Base-by-base conservation (phyloP, 2,113 vertebrate genomes). In the Loxodonta africana region DNA sequence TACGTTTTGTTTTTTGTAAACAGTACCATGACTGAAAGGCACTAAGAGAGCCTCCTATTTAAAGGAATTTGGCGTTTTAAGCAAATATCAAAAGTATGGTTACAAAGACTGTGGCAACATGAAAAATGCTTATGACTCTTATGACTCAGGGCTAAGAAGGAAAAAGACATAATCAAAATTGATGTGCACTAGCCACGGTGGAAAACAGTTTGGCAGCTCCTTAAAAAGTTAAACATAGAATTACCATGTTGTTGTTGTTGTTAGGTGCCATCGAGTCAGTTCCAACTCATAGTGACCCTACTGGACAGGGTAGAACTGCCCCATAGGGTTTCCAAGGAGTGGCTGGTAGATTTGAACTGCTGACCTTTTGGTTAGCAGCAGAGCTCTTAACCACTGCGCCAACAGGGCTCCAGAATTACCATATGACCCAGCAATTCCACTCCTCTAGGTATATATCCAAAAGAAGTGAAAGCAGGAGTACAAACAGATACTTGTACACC, bases 1-100 rank as follows among this genome's bases (percentile, higher is more conserved):
- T 17, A 65, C 44, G 30, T 48, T 93, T 67, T 17, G 11, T 25
- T 63, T 87, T 89, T 51, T 71, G 20, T 83, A 41, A 96, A 69
- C 21, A 5, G 46, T 15, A 53, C 26, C 14, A 44, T 62, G 48
- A 65, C 30, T 67, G 41, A 80, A 91, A 87, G 44, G 46, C 44
- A 67, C 85, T 37, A 57, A 48, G 48, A 37, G 28, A 60, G 71
- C 37, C 37, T 57, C 74, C 48, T 63, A 51, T 37, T 87, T 92
- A 53, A 88, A 94, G 91, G 76, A 90, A 95, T 78, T 77, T 48
- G 2, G 26, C 82, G 51, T 67, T 57, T 57, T 57, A 73, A 78
- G 41, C 65, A 90, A 85, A 84, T 44, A 81, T 25, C 11, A 33
- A 74, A 96, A 90, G 28, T 71, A 60, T 0, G 23, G 26, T 21